A percentile compares a stretch with the other conserved stretches of the same genome.
phyloP scores from a whole-genome alignment of 2,797 vertebrate species.

The Melanotaenia pygmaea region DNA sequence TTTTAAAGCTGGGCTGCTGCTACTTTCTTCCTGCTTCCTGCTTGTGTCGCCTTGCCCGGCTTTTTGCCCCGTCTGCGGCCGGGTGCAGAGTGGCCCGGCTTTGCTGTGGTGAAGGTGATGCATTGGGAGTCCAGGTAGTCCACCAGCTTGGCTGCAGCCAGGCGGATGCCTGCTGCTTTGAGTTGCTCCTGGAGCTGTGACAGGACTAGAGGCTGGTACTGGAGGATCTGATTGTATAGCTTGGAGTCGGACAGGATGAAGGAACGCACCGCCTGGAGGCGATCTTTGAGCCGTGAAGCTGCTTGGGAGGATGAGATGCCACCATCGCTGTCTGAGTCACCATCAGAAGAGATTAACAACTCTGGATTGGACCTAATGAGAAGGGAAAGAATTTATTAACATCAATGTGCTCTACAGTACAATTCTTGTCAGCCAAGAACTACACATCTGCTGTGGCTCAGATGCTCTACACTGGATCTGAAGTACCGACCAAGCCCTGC shows the following conservation, averaged over 20 bases:
- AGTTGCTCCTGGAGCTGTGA: constrained; percentile 85
- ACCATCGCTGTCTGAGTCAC: constrained; percentile 82
- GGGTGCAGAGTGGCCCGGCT: constrained; percentile 64
- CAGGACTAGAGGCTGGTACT: constrained; percentile 92
- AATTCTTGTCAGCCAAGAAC: too few species aligned
- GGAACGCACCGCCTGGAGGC: constrained; percentile 79
- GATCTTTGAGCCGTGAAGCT: constrained; percentile 72
- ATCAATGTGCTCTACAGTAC: not conserved
- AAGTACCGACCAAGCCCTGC: too few species aligned
- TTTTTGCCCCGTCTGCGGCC: constrained; percentile 58
- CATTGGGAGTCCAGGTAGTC: constrained; percentile 93
- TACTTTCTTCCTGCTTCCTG: constrained; percentile 18
- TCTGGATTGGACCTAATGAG: constrained; percentile 83
- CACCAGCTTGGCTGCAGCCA: constrained; percentile 87
- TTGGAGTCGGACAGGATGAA: constrained; percentile 85
- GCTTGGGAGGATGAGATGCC: constrained; percentile 85
- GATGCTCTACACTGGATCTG: not conserved
- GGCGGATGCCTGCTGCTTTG: constrained; percentile 85
- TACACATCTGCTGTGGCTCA: not conserved
- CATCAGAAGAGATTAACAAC: constrained; percentile 68
- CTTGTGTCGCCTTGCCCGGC: constrained; percentile 24
- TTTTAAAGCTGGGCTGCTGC: constrained; percentile 15
- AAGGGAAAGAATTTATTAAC: not conserved
- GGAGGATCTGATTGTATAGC: constrained; percentile 87
- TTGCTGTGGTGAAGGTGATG: constrained; percentile 92